phyloP scores from a whole-genome alignment of 2,888 invertebrate genomes.

The Aradus depressus region DNA sequence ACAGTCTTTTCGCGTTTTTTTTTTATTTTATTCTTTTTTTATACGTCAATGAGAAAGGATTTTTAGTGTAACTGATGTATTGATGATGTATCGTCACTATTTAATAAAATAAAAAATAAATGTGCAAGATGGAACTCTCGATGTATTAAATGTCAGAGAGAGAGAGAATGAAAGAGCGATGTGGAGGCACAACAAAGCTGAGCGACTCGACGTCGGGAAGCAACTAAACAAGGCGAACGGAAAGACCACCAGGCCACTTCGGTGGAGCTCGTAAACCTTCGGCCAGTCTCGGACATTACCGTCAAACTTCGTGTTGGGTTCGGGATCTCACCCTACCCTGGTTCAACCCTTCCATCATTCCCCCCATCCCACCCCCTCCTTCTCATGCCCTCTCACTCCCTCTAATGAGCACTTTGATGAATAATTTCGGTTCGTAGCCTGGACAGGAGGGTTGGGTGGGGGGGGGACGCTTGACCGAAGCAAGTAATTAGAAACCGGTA shows the following conservation, averaged over 20 bases:
- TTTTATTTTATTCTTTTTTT: no score
- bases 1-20: no score
- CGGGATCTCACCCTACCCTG: background rate
- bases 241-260: conserved; percentile 13
- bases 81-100: no score
- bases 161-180: no score
- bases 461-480: conserved; percentile 12
- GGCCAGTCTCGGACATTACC: background rate
- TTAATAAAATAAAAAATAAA: no score
- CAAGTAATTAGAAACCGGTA: conserved; percentile 15
- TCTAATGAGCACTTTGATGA: conserved; percentile 12
- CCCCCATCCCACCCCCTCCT: background rate
- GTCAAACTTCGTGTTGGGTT: background rate
- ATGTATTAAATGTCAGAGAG: no score
- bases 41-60: no score
- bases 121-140: no score
- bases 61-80: no score
- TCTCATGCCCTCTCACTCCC: background rate
- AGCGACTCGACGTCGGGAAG: no score
- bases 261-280: conserved; percentile 4
- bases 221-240: conserved; percentile 15
- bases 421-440: conserved; percentile 10
- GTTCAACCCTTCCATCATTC: background rate
- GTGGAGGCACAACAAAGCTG: no score
- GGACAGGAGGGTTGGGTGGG: background rate